Conservation (phyloP, 2,888 invertebrate species). For the Ochropleura plecta region DNA sequence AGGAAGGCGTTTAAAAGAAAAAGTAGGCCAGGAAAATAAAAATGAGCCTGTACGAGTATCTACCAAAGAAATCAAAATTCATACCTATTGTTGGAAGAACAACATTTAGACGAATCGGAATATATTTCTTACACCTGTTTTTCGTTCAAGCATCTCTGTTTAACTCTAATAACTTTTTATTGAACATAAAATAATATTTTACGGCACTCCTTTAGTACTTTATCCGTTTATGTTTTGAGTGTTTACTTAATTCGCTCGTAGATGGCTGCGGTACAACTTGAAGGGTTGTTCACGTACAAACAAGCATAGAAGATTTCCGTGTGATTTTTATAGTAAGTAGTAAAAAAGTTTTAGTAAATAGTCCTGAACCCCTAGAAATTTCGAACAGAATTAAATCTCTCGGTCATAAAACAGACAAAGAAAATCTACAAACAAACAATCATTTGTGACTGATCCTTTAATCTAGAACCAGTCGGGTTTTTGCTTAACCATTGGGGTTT, state of each 20-base stretch:
- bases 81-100: conserved; percentile 36
- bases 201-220: conserved; percentile 62
- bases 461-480: not conserved
- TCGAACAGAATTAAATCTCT: not conserved
- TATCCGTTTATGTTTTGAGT: conserved; percentile 62
- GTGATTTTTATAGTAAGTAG: conserved; percentile 17
- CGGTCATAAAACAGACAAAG: conserved; percentile 20
- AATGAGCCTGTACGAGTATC: conserved; percentile 9
- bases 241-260: conserved; percentile 61
- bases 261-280: conserved; percentile 13
- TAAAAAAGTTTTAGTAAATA: conserved; percentile 41
- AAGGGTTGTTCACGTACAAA: conserved; percentile 21
- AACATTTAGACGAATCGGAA: conserved; percentile 44
- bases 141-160: conserved; percentile 67
- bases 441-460: not conserved
- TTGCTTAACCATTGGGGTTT: not conserved
- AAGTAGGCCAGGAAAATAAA: conserved; percentile 23
- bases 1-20: conserved; percentile 4
- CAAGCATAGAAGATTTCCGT: not conserved
- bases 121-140: conserved; percentile 66
- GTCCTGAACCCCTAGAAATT: not conserved
- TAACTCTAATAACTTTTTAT: conserved; percentile 68
- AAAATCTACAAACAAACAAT: not conserved
- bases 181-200: conserved; percentile 66
- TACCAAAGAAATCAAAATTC: conserved; percentile 57